Evolutionary conservation across 2,797 vertebrate genomes (phyloP).

Genomic region (Dipus sagitta): DNA sequence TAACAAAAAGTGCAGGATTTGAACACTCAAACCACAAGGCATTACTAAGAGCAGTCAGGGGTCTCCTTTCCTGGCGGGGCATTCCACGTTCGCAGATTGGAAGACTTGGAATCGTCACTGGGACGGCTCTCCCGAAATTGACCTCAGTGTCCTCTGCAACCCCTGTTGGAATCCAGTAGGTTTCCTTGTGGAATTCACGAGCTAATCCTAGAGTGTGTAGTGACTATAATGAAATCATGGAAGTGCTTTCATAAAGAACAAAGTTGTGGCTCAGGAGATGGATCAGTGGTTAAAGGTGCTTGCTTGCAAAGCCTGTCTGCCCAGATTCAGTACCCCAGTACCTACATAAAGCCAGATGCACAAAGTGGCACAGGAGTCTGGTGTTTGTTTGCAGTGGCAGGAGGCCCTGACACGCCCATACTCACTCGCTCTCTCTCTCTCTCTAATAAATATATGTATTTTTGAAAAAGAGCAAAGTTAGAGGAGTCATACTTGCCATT

Average conservation of each 20-base stretch:
- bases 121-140: not conserved
- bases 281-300: too few relatives aligned
- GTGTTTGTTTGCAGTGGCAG: too few relatives aligned
- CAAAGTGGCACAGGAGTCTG: too few relatives aligned
- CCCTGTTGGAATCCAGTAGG: not conserved
- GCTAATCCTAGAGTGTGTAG: not conserved
- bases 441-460: too few relatives aligned
- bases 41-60: not conserved
- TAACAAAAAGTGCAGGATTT: not conserved
- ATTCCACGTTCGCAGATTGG: not conserved
- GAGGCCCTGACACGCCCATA: too few relatives aligned
- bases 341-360: too few relatives aligned
- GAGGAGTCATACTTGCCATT: not conserved
- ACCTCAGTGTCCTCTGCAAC: not conserved
- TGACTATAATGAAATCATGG: not conserved
- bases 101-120: not conserved
- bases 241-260: not conserved
- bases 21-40: not conserved
- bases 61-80: not conserved
- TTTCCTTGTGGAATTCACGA: not conserved
- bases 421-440: too few relatives aligned
- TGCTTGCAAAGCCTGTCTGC: too few relatives aligned
- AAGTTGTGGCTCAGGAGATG: too few relatives aligned
- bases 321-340: too few relatives aligned
- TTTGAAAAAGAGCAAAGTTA: not conserved